phyloP scores from a whole-genome alignment of 2,797 vertebrate genomes.

The Tenualosa ilisha region DNA sequence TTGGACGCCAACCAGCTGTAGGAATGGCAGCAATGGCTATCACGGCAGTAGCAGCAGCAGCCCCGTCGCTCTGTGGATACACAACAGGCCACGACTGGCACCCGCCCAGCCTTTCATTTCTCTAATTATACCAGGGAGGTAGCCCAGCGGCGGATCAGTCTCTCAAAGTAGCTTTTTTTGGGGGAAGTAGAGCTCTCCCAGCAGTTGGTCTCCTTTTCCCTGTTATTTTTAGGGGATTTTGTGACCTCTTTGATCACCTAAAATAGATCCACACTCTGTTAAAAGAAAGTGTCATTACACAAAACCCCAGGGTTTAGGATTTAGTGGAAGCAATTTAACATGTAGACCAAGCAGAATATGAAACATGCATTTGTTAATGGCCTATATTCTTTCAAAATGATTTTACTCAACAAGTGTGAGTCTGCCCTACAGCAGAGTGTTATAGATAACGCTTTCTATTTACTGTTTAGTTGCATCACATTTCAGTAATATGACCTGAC shows the following conservation, averaged over 20 bases:
- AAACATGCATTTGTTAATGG: background rate
- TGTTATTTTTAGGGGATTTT: background rate
- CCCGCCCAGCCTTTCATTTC: background rate
- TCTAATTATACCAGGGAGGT: conserved; percentile 1
- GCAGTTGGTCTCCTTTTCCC: background rate
- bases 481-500: background rate
- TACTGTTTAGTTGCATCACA: background rate
- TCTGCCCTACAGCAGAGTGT: background rate
- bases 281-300: background rate
- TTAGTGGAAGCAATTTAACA: background rate
- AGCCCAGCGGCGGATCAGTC: background rate
- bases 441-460: background rate
- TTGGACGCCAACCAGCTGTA: background rate
- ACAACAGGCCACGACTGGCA: background rate
- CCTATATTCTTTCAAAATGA: background rate
- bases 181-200: background rate
- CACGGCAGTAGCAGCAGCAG: background rate
- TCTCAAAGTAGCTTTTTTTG: background rate
- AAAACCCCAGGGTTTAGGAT: background rate
- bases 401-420: background rate
- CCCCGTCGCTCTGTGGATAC: background rate
- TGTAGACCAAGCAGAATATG: background rate
- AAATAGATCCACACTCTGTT: background rate
- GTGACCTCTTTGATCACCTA: conserved; percentile 11
- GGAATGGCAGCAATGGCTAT: background rate